Percentiles rank a stretch among this genome's conserved stretches.
Conservation (phyloP, 2,113 vertebrate species). For the Hippopotamus amphibius region DNA sequence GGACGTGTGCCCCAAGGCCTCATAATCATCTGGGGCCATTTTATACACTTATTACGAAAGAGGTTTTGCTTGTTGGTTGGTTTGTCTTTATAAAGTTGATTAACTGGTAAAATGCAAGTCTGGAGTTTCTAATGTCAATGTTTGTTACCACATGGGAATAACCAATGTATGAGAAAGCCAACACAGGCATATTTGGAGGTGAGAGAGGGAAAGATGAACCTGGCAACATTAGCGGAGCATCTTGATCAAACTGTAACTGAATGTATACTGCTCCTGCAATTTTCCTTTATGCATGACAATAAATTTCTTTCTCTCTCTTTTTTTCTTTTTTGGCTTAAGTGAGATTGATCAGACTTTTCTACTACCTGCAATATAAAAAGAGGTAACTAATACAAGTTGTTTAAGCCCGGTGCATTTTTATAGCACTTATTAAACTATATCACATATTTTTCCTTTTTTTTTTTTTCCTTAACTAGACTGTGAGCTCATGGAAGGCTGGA, state of each 20-base stretch:
- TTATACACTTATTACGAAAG: background rate
- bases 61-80: background rate
- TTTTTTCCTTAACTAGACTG: background rate
- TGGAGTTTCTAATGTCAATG: background rate
- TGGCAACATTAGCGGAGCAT: rapidly evolving
- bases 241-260: background rate
- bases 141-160: rapidly evolving
- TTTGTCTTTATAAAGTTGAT: background rate
- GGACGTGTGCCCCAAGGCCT: background rate
- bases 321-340: background rate
- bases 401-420: background rate
- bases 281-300: background rate
- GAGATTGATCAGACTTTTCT: background rate
- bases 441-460: rapidly evolving
- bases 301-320: background rate
- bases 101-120: background rate
- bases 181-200: rapidly evolving
- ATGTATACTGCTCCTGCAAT: background rate
- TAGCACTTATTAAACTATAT: rapidly evolving
- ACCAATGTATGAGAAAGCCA: background rate
- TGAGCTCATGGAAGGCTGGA: background rate
- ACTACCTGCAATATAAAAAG: background rate
- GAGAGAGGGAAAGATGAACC: background rate
- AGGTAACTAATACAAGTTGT: background rate
- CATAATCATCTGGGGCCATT: background rate